Conservation (phyloP, 2,113 vertebrate genomes). For the Scartelaos histophorus region DNA sequence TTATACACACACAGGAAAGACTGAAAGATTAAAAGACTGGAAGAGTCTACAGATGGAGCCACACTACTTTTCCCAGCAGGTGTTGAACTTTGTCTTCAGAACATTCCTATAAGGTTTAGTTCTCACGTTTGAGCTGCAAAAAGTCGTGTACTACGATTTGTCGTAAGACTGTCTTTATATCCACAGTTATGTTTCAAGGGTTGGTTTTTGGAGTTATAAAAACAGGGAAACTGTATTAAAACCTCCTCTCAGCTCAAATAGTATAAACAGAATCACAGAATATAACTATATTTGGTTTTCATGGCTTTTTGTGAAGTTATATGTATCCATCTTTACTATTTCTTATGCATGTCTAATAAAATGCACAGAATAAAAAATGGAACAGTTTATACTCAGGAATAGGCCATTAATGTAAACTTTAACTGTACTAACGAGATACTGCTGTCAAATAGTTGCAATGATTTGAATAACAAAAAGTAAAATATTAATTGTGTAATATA, state of each 20-base stretch:
- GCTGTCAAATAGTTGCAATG: background rate
- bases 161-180: background rate
- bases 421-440: background rate
- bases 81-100: background rate
- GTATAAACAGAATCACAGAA: background rate
- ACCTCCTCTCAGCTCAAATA: slow-evolving; percentile 1
- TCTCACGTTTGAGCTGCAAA: slow-evolving; percentile 3
- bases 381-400: background rate
- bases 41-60: background rate
- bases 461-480: too few species aligned
- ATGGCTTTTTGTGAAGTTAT: slow-evolving; percentile 11
- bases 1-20: background rate
- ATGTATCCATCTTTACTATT: slow-evolving; percentile 14
- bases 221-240: slow-evolving; percentile 4
- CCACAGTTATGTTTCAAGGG: background rate
- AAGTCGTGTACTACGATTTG: background rate
- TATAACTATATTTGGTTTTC: slow-evolving; percentile 14
- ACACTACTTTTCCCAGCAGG: background rate
- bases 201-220: slow-evolving; percentile 7
- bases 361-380: slow-evolving; percentile 21
- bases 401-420: too few species aligned
- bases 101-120: background rate
- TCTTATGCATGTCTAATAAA: slow-evolving; percentile 24
- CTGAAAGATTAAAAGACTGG: background rate
- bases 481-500: too few species aligned